phyloP scores from a whole-genome alignment of 1,140 invertebrate species.

The Eriosoma lanigerum region DNA sequence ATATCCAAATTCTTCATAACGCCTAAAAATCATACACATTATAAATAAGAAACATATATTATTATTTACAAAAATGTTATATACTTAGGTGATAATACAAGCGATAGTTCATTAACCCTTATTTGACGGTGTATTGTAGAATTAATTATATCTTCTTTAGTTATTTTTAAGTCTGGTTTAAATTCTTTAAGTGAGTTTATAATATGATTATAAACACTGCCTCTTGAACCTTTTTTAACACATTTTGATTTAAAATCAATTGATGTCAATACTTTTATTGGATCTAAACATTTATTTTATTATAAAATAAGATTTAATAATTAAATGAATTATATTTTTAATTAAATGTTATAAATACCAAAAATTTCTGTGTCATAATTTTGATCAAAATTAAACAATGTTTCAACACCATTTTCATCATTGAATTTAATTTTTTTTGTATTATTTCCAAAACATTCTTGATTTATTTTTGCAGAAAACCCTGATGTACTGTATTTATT shows the following conservation, averaged over 20 bases:
- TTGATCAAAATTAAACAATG: background rate
- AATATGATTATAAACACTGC: background rate
- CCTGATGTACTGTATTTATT: no score
- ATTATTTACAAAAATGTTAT: background rate
- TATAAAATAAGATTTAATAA: background rate
- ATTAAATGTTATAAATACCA: background rate
- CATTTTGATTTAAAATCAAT: background rate
- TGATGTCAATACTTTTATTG: background rate
- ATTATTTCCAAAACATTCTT: background rate
- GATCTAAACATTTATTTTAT: background rate
- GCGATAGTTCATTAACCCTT: slow-evolving; percentile 7
- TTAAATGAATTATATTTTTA: background rate
- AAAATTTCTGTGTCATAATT: background rate
- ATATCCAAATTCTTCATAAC: background rate
- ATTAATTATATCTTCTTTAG: slow-evolving; percentile 24
- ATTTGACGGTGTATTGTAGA: background rate
- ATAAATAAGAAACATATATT: background rate
- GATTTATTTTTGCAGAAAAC: no score
- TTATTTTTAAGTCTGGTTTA: background rate
- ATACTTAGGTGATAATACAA: background rate
- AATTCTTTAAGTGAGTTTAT: background rate
- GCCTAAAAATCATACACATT: background rate
- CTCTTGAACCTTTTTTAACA: no score
- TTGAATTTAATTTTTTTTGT: background rate
- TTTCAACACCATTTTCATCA: background rate